These are phyloP conservation scores for Myotis brandtii DNA, from an alignment of 2,113 vertebrate genomes.

Conservation along the genomic window DNA sequence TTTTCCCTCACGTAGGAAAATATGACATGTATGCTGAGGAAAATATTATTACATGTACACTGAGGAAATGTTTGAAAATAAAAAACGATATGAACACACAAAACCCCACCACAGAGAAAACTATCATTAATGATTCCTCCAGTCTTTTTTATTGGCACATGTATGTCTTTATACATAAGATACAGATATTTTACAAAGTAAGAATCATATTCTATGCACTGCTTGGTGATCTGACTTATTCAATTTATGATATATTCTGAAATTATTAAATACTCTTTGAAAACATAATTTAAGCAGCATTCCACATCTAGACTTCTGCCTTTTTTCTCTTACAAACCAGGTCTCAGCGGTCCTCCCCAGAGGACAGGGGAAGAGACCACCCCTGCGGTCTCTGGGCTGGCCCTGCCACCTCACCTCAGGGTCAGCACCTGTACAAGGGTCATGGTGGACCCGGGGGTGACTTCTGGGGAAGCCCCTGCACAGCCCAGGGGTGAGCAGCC, in stretches of 20 bases:
- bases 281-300: background rate
- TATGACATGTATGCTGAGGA: background rate
- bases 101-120: background rate
- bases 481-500: background rate
- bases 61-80: background rate
- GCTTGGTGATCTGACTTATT: constrained; percentile 34
- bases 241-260: background rate
- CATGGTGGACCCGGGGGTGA: background rate
- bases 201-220: background rate
- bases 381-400: background rate
- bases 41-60: background rate
- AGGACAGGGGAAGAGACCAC: no score
- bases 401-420: background rate
- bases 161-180: background rate
- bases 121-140: background rate
- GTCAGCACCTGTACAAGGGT: background rate
- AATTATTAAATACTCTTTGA: constrained; percentile 58
- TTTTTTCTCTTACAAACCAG: background rate
- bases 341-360: background rate
- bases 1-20: background rate
- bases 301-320: background rate
- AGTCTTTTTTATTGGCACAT: background rate
- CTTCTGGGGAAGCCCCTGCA: background rate
- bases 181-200: background rate
- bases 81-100: background rate